Base-by-base conservation (phyloP, 2,797 vertebrate species). In the Cryptoblepharus egeriae region DNA sequence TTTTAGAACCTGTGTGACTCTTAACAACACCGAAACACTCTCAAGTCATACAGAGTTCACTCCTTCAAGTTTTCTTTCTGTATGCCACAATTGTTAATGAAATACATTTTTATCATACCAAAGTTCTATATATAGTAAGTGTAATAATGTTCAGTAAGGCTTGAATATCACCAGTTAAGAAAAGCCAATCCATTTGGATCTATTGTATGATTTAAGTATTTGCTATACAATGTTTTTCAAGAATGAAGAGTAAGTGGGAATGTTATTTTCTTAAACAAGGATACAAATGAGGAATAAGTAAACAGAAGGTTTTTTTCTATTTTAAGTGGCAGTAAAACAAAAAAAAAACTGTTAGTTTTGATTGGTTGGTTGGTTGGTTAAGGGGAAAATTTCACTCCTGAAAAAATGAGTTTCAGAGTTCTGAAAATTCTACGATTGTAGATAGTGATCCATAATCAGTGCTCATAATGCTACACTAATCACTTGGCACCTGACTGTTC, bases 1-100 rank as follows among this genome's bases (percentile, higher is more conserved):
- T 92, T 88, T 93, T 89, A 88, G 85, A 89, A 87, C 26, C 30
- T 58, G 58, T 86, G 88, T 83, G 84, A 81, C 85, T 89, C 79
- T 89, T 65, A 1, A 39, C 85, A 75, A 78, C 20, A 58, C 22
- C 75, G 77, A 88, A 39, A 86, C 75, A 2, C 20, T 80, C 26
- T 55, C 70, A 37, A 22, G 28, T 22, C n/a, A 61, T 24, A 37
- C n/a, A 26, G 20, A 2, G 9, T 32, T 57, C 45, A 52, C 2
- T 10, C 3, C 28, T 15, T 24, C n/a, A 13, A 8, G 9, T 55
- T 72, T 64, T 72, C 35, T 9, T 77, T 83, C 32, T 57, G 12
- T 64, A 72, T 73, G 70, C 26, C 12, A 65, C 39, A 10, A 42
- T 5, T 13, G 3, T 26, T 72, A n/a, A 63, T n/a, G 58, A 63